A percentile compares a stretch with the other conserved stretches of the same genome.
These are phyloP conservation scores for Stratiolaelaps scimitus DNA, from an alignment of 1,140 invertebrate genomes.

Conservation along the genomic window DNA sequence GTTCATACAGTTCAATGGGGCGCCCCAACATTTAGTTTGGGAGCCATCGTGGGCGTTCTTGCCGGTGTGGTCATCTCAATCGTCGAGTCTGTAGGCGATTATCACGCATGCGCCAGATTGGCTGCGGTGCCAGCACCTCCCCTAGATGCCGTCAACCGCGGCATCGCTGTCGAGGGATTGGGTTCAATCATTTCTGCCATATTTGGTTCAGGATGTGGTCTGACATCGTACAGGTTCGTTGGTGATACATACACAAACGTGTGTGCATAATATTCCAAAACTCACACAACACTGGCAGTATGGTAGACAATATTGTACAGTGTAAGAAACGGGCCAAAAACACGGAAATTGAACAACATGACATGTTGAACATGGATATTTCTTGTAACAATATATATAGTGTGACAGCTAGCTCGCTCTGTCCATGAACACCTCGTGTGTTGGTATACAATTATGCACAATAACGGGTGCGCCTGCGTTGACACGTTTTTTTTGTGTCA, in stretches of 20 bases:
- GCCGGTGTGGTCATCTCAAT: conserved; percentile 69
- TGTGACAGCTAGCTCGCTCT: background rate
- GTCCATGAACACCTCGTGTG: background rate
- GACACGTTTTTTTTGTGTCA: too few species aligned
- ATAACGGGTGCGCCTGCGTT: too few species aligned
- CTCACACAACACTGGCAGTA: too few species aligned
- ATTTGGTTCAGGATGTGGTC: conserved; percentile 67
- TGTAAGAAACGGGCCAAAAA: too few species aligned
- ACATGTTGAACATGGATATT: conserved; percentile 1
- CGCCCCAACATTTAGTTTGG: conserved; percentile 55
- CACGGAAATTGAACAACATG: too few species aligned
- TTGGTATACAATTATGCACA: too few species aligned
- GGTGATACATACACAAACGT: background rate
- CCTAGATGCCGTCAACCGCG: conserved; percentile 69
- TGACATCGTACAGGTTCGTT: conserved; percentile 60
- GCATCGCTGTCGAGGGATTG: conserved; percentile 66
- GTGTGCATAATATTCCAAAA: too few species aligned
- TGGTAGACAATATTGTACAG: too few species aligned
- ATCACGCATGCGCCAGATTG: conserved; percentile 69
- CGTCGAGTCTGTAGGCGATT: conserved; percentile 75
- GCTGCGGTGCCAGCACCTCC: conserved; percentile 65
- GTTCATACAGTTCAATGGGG: conserved; percentile 64
- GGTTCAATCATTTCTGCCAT: conserved; percentile 66
- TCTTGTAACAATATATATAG: background rate
- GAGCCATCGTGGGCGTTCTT: conserved; percentile 65